Conservation (phyloP, 2,888 invertebrate species). For the Drosophila mulleri region DNA sequence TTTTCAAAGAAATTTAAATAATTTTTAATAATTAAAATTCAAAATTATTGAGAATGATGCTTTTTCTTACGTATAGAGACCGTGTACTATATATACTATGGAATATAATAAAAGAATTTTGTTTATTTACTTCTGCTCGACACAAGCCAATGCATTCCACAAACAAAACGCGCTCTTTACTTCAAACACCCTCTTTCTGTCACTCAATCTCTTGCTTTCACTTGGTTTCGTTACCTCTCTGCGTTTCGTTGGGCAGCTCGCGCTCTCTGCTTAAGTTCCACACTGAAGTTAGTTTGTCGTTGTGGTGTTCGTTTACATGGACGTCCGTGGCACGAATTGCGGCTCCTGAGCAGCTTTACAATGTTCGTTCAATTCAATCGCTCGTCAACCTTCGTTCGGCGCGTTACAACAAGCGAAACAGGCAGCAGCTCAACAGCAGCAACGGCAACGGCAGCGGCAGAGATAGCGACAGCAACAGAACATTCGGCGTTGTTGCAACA, state of each 20-base stretch:
- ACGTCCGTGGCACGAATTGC: slow-evolving; percentile 15
- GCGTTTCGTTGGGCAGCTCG: background rate
- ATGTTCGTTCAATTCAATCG: slow-evolving; percentile 72
- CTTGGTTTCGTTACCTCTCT: background rate
- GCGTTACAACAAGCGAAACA: slow-evolving; percentile 69
- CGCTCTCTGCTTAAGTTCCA: slow-evolving; percentile 48
- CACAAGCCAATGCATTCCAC: slow-evolving; percentile 24
- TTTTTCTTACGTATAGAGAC: background rate
- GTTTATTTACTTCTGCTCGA: background rate
- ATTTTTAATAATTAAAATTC: too few species aligned
- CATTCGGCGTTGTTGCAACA: slow-evolving; percentile 51
- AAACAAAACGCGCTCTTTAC: slow-evolving; percentile 26
- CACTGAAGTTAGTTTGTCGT: slow-evolving; percentile 41
- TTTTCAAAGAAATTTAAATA: too few species aligned
- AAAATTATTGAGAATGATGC: background rate
- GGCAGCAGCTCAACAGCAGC: slow-evolving; percentile 32
- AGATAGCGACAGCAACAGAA: slow-evolving; percentile 16
- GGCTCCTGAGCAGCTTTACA: slow-evolving; percentile 63
- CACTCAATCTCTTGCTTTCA: background rate
- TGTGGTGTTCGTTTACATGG: slow-evolving; percentile 43
- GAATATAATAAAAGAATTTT: background rate
- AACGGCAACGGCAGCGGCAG: slow-evolving; percentile 4
- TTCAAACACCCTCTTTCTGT: too few species aligned
- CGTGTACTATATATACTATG: background rate
- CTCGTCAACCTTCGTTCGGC: slow-evolving; percentile 79